Base-by-base conservation (phyloP, 2,888 invertebrate species). In the Lottia gigantea region DNA sequence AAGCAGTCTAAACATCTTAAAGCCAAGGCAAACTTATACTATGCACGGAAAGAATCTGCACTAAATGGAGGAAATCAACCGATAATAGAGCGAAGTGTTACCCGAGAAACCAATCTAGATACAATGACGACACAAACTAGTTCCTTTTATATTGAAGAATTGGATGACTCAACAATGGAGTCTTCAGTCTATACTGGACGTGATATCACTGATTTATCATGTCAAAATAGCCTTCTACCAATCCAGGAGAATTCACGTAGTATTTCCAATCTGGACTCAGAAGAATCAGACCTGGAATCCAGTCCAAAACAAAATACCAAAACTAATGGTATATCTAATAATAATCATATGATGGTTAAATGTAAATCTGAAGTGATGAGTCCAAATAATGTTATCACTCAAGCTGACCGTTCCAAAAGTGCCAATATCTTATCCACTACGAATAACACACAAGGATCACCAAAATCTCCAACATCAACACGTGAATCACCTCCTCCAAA, bases 1-100 rank as follows among this genome's bases (percentile, higher is more conserved):
- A 80, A 82, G 70, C 80, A 87, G 46, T 81, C 86, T 14, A 68
- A 64, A 47, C 67, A 63, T n/a, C 66, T 74, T 46, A 73, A 74
- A 67, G 64, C 62, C 46, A 66, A 63, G 49, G 45, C 61, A 25
- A 69, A 67, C 31, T 23, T 55, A 23, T 55, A 55, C 78, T 66
- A 76, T 83, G 76, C 78, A 83, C 62, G 74, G 75, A 31, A 76
- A 76, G 70, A 23, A 64, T 55, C 40, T 23, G 61, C 47, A 46
- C 65, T 68, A 4, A 64, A 64, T 40, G n/a, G n/a, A n/a, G n/a
- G 12, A n/a, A 61, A 19, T 25, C 46, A 19, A 19, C 25, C 14
- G 15, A 26, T 6, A 25, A 67, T 40, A 11, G 55, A 55, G 14
- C 19, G 55, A 19, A 55, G 55, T 14, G 23, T 55, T 23, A 55